These are phyloP conservation scores for Taurulus bubalis DNA, from an alignment of 2,113 vertebrate genomes.

Conservation along the genomic window DNA sequence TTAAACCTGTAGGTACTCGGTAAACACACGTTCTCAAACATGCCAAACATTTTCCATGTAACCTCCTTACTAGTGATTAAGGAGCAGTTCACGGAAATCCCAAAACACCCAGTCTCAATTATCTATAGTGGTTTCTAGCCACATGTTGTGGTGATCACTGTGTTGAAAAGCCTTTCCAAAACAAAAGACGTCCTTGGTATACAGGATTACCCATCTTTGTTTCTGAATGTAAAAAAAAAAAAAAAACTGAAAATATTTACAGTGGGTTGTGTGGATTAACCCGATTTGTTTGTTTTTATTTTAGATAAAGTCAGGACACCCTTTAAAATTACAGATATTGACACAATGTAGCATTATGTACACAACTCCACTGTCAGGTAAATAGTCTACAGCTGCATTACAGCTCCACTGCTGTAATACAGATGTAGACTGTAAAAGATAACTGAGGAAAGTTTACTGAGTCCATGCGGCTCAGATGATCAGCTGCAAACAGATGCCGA, in stretches of 20 bases:
- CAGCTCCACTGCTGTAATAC: conserved; percentile 21
- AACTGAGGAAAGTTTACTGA: conserved; percentile 58
- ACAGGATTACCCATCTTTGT: neutral
- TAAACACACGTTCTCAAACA: conserved; percentile 52
- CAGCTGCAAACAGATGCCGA: conserved; percentile 81
- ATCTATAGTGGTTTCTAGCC: neutral
- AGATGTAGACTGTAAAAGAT: conserved; percentile 61
- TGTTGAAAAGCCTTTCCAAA: neutral
- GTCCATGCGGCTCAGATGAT: conserved; percentile 82
- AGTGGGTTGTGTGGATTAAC: neutral
- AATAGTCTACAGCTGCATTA: neutral
- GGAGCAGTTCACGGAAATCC: neutral
- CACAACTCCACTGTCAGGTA: neutral
- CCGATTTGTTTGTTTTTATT: neutral
- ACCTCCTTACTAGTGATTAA: neutral
- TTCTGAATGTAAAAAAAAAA: neutral
- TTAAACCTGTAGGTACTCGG: conserved; percentile 53
- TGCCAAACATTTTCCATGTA: conserved; percentile 32
- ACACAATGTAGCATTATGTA: neutral
- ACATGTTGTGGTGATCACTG: neutral
- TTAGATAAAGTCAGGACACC: neutral
- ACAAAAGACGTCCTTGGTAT: neutral
- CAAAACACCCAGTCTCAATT: neutral
- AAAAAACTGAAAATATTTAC: neutral
- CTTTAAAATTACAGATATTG: neutral